A percentile compares a stretch with the other conserved stretches of the same genome.
Evolutionary conservation across 64 coral and sea anemone genomes (phyloP).

Genomic region (Hydrozoanthus tunicans): DNA sequence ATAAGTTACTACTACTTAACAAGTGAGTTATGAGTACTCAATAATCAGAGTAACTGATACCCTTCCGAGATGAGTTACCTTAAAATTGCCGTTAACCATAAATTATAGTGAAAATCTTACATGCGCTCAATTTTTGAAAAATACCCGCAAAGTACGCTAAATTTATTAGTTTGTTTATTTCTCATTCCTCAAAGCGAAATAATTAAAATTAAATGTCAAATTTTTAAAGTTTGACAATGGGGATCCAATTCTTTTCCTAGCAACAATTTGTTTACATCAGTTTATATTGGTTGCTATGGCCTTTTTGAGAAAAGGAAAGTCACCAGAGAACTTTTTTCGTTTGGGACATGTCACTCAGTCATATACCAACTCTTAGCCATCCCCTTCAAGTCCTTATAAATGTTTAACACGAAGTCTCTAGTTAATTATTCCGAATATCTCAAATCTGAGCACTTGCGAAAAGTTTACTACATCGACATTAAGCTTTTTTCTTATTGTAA

Average conservation of each 20-base stretch:
- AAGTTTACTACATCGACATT: conserved; percentile 35
- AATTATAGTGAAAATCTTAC: conserved; percentile 33
- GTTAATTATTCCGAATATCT: neutral
- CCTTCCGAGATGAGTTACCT: neutral
- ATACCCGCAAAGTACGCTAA: conserved; percentile 13
- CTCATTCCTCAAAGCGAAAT: conserved; percentile 21
- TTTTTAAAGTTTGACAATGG: conserved; percentile 39
- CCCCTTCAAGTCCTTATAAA: conserved; percentile 20
- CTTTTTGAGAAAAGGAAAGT: neutral
- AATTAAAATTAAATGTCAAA: conserved; percentile 33
- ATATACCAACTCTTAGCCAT: conserved; percentile 15
- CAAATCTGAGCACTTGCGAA: neutral
- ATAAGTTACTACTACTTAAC: neutral
- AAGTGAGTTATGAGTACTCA: neutral
- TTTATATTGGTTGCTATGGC: conserved; percentile 36
- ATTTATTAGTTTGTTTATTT: conserved; percentile 31
- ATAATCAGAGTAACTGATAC: neutral
- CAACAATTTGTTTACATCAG: conserved; percentile 46
- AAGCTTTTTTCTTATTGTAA: conserved; percentile 11
- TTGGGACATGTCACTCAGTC: conserved; percentile 10
- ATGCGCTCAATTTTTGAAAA: conserved; percentile 16
- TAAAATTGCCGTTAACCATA: neutral
- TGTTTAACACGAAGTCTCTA: conserved; percentile 38
- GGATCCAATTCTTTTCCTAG: conserved; percentile 32
- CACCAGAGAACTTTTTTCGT: neutral